Conservation (phyloP, 2,797 vertebrate genomes). For the Clarias platycephalus region DNA sequence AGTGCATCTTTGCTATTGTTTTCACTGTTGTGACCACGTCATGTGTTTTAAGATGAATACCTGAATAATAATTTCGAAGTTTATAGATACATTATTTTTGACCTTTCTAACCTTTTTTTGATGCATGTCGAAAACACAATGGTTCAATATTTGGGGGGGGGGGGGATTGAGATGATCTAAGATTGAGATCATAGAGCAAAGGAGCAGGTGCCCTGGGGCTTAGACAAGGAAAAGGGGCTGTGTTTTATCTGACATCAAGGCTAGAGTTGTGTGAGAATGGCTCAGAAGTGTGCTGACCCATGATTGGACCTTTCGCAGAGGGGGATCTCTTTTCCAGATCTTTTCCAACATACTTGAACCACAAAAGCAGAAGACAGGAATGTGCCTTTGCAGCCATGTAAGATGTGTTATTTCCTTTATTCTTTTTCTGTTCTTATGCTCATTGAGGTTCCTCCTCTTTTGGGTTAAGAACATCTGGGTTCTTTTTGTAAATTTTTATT, state of each 20-base stretch:
- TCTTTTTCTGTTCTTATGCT: background rate
- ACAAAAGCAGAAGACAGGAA: slow-evolving; percentile 27
- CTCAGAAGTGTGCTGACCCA: slow-evolving; percentile 52
- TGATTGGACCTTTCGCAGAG: slow-evolving; percentile 41
- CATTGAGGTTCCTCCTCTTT: background rate
- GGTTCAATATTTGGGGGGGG: slow-evolving; percentile 37
- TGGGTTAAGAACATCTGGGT: background rate
- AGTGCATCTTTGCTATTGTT: background rate
- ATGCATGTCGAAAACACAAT: background rate
- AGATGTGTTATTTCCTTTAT: slow-evolving; percentile 15
- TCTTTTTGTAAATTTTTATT: slow-evolving; percentile 2
- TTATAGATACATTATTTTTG: background rate
- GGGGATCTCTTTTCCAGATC: slow-evolving; percentile 49
- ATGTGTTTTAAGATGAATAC: background rate
- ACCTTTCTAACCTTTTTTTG: background rate
- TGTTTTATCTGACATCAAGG: slow-evolving; percentile 53
- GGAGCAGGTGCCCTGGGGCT: slow-evolving; percentile 18
- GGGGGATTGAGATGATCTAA: no score
- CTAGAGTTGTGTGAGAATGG: slow-evolving; percentile 38
- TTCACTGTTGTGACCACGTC: background rate
- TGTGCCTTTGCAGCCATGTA: slow-evolving; percentile 3
- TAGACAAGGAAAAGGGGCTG: slow-evolving; percentile 28
- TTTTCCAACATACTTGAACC: slow-evolving; percentile 30
- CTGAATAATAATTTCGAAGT: slow-evolving; percentile 1
- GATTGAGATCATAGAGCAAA: background rate